Percentiles rank a stretch among this genome's conserved stretches.
These are phyloP conservation scores for Himalopsyche kuldschensis DNA, from an alignment of 2,888 invertebrate species.

Conservation along the genomic window DNA sequence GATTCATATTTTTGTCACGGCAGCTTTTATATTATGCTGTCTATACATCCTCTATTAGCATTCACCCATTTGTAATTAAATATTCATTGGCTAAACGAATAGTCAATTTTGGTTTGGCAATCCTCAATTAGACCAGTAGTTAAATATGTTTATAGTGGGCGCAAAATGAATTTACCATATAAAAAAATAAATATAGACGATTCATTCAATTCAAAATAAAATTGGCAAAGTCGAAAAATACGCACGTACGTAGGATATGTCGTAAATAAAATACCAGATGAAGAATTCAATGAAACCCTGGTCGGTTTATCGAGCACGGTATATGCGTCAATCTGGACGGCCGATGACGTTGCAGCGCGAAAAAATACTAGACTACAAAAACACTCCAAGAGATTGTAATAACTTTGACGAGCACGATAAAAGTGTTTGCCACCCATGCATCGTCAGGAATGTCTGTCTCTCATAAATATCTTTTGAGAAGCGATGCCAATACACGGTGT, in stretches of 20 bases:
- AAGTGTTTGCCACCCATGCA: not conserved
- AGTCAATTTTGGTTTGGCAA: too few relatives aligned
- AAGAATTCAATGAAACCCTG: not conserved
- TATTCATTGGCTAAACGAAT: not conserved
- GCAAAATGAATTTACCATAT: not conserved
- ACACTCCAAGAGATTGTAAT: not conserved
- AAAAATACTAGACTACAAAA: not conserved
- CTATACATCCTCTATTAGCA: too few relatives aligned
- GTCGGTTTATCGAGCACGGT: too few relatives aligned
- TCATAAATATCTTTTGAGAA: not conserved
- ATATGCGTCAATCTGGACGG: not conserved
- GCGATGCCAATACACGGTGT: not conserved
- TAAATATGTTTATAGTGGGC: not conserved
- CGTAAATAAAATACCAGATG: not conserved
- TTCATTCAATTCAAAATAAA: not conserved
- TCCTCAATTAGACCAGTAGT: too few relatives aligned
- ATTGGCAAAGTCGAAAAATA: not conserved
- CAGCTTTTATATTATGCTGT: not conserved
- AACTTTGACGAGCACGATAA: not conserved
- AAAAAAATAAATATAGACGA: not conserved
- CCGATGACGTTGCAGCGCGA: not conserved
- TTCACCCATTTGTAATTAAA: not conserved
- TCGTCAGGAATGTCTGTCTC: not conserved
- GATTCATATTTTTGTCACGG: too few relatives aligned
- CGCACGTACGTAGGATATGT: not conserved